Evolutionary conservation across 2,888 invertebrate species (phyloP).

Genomic region (Lepidocyrtoides sp.): DNA sequence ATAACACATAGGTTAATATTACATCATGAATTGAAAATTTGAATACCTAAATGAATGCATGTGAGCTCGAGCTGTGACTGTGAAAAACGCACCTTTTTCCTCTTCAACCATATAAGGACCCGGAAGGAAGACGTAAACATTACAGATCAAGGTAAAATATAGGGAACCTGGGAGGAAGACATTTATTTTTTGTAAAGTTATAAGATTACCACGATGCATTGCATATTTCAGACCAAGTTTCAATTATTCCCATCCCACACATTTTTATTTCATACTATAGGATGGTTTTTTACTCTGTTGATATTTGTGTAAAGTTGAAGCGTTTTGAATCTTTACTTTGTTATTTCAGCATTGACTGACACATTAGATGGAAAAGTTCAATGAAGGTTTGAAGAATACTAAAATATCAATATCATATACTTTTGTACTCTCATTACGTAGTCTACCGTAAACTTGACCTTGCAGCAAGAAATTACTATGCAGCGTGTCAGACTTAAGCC

Average conservation of each 20-base stretch:
- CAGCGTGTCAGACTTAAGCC: not conserved
- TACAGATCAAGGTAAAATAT: not conserved
- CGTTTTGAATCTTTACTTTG: not conserved
- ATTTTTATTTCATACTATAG: not conserved
- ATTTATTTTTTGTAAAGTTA: too few species aligned
- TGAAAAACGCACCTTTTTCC: not conserved
- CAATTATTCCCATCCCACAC: not conserved
- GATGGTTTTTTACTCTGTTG: too few species aligned
- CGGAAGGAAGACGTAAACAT: not conserved
- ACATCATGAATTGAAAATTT: too few species aligned
- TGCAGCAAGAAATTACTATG: conserved; percentile 18
- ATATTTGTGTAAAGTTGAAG: not conserved
- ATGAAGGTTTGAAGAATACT: not conserved
- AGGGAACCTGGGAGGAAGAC: not conserved
- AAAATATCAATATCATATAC: not conserved
- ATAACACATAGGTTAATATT: too few species aligned
- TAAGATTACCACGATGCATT: not conserved
- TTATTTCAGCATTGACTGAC: not conserved
- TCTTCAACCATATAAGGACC: not conserved
- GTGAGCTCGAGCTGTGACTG: not conserved
- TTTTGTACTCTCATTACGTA: not conserved
- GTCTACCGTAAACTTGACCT: conserved; percentile 68
- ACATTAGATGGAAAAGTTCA: conserved; percentile 14
- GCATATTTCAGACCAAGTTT: not conserved
- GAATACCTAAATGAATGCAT: too few species aligned